Conservation (phyloP, 2,113 vertebrate genomes). For the Anguilla japonica region DNA sequence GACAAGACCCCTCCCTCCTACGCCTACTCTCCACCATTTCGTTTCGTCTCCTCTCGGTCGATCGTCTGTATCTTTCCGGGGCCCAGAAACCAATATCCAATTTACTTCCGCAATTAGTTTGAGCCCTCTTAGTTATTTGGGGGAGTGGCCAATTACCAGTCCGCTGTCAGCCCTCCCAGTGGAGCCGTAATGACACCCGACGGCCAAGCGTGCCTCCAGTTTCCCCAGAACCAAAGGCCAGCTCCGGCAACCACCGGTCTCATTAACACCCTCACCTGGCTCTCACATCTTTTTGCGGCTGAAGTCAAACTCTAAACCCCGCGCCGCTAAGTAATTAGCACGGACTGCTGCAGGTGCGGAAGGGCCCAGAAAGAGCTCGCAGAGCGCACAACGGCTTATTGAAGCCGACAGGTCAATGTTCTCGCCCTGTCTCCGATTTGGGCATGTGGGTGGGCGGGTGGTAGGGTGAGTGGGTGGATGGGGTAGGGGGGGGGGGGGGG, state of each 20-base stretch:
- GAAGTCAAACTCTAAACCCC: neutral
- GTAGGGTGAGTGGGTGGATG: too few species aligned
- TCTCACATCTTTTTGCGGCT: neutral
- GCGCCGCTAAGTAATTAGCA: neutral
- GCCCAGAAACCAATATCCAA: conserved; percentile 67
- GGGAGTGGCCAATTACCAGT: conserved; percentile 65
- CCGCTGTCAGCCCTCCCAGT: conserved; percentile 59
- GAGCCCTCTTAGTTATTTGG: conserved; percentile 72
- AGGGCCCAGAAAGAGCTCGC: neutral
- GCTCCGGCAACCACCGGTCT: neutral
- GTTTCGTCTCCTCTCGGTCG: conserved; percentile 36
- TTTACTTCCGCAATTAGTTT: conserved; percentile 72
- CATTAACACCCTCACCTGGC: neutral
- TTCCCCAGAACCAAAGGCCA: neutral
- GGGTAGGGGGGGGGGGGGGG: too few species aligned
- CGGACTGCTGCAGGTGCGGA: neutral
- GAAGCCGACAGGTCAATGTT: neutral
- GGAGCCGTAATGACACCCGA: conserved; percentile 68
- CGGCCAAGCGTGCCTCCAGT: conserved; percentile 51
- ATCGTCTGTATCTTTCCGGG: conserved; percentile 59
- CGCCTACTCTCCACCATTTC: conserved; percentile 20
- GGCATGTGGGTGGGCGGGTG: too few species aligned
- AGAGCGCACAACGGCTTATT: neutral
- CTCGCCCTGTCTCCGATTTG: neutral
- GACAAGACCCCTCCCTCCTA: neutral